Percentiles rank a stretch among this genome's conserved stretches.
Evolutionary conservation across 1,140 invertebrate genomes (phyloP).

Genomic region (Ostrea edulis): DNA sequence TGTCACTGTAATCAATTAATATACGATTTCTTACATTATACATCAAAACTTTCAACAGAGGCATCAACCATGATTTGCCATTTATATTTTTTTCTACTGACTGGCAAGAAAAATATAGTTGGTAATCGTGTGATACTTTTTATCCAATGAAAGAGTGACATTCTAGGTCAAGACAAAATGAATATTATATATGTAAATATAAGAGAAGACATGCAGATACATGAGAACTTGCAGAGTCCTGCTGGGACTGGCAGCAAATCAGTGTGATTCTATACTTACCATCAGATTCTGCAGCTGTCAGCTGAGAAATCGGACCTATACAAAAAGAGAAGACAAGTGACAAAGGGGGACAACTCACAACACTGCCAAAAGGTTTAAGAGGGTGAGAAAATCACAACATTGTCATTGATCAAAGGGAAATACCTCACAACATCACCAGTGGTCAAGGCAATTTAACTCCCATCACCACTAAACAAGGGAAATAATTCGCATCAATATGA

Average conservation of each 20-base stretch:
- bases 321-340: constrained; percentile 14
- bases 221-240: background rate
- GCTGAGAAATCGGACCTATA: background rate
- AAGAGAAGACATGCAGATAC: background rate
- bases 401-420: background rate
- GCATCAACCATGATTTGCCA: too few relatives aligned
- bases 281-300: background rate
- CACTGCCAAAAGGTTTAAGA: background rate
- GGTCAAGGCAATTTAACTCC: background rate
- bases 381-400: background rate
- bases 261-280: background rate
- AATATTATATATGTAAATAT: background rate
- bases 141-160: too few relatives aligned
- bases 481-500: background rate
- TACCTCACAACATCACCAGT: background rate
- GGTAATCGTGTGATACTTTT: too few relatives aligned
- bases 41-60: too few relatives aligned
- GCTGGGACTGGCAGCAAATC: background rate
- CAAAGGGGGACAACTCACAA: constrained; percentile 14
- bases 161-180: background rate
- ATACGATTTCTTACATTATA: too few relatives aligned
- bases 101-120: too few relatives aligned
- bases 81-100: too few relatives aligned
- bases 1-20: too few relatives aligned
- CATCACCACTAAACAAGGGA: background rate